phyloP scores from a whole-genome alignment of 2,113 vertebrate species.

The Hypanus sabinus region DNA sequence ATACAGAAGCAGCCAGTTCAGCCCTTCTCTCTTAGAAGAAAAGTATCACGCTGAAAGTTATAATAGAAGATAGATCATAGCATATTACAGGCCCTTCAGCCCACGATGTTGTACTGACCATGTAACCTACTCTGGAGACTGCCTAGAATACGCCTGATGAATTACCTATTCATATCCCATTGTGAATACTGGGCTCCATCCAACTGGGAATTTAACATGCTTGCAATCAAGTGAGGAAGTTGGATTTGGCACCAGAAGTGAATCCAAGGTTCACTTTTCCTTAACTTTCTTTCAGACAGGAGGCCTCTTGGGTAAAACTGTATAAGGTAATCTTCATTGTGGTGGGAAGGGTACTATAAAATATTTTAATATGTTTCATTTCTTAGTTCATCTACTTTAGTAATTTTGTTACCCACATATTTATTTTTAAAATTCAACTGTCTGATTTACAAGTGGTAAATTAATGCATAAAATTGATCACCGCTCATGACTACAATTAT shows the following conservation, averaged over 20 bases:
- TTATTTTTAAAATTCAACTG: background rate
- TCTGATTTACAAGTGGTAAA: background rate
- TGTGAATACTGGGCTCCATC: background rate
- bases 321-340: background rate
- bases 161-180: background rate
- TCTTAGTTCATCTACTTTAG: background rate
- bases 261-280: background rate
- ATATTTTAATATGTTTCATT: background rate
- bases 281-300: background rate
- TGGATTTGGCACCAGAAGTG: background rate
- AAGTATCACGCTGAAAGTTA: background rate
- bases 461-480: background rate
- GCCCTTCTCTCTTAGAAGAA: background rate
- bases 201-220: background rate
- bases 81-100: too few relatives aligned
- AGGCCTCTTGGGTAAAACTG: background rate
- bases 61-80: background rate
- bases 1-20: background rate
- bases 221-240: background rate
- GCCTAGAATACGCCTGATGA: too few relatives aligned
- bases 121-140: too few relatives aligned
- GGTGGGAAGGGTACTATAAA: background rate
- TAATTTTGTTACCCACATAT: background rate
- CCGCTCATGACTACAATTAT: background rate
- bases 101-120: too few relatives aligned